Conservation (phyloP, 2,888 invertebrate genomes). For the Lapara coniferarum region DNA sequence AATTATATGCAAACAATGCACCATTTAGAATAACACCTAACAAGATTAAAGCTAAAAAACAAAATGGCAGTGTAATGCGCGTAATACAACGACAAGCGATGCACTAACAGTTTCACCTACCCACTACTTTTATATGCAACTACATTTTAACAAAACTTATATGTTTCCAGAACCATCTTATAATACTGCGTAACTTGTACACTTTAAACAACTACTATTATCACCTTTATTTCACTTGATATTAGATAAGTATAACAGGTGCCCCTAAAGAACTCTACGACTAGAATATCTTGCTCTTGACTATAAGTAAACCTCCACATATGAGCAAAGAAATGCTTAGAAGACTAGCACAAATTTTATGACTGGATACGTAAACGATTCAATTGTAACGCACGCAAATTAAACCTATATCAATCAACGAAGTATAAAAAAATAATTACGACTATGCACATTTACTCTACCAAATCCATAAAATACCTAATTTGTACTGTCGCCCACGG, state of each 20-base stretch:
- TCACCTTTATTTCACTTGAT: background rate
- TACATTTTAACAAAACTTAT: background rate
- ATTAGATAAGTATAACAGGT: background rate
- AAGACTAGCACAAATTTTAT: conserved; percentile 29
- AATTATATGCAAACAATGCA: conserved; percentile 13
- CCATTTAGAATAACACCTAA: conserved; percentile 29
- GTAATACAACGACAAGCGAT: conserved; percentile 15
- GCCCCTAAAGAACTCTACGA: background rate
- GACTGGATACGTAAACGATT: conserved; percentile 1
- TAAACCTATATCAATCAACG: conserved; percentile 3
- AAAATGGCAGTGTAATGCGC: conserved; percentile 28
- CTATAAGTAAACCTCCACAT: background rate
- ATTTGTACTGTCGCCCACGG: conserved; percentile 20
- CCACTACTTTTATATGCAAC: conserved; percentile 26
- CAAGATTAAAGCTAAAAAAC: conserved; percentile 14
- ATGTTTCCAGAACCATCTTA: background rate
- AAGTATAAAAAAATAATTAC: conserved; percentile 9
- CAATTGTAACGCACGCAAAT: background rate
- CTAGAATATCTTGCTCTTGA: background rate
- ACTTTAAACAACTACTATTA: background rate
- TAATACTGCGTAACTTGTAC: conserved; percentile 10
- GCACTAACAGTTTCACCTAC: conserved; percentile 13
- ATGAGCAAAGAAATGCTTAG: conserved; percentile 17
- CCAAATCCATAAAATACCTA: conserved; percentile 1
- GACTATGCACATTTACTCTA: background rate